Evolutionary conservation across 2,888 invertebrate species (phyloP).

Genomic region (Troides aeacus): DNA sequence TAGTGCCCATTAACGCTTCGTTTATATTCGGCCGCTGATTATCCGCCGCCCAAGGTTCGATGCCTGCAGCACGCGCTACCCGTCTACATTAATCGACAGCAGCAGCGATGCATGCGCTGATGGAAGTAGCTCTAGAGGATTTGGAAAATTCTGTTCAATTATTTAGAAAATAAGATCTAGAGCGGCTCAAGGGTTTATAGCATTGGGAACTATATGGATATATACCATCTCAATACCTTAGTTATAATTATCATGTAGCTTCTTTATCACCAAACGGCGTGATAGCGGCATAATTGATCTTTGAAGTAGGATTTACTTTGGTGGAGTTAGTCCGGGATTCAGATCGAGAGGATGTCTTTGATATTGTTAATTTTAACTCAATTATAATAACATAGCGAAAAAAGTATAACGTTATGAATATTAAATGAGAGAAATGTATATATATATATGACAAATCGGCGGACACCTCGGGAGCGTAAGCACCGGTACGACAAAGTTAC

Average conservation of each 20-base stretch:
- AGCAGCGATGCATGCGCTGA: constrained; percentile 8
- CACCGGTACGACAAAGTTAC: constrained; percentile 15
- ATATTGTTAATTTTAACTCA: too few species aligned
- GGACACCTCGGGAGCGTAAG: background rate
- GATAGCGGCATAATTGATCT: too few species aligned
- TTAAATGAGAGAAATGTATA: background rate
- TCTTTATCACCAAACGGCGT: too few species aligned
- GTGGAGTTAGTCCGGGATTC: too few species aligned
- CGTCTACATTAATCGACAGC: constrained; percentile 22
- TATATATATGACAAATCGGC: background rate
- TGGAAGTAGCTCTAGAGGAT: background rate
- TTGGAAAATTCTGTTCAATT: background rate
- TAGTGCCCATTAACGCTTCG: constrained; percentile 58
- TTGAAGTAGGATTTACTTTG: too few species aligned
- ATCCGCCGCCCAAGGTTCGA: constrained; percentile 39
- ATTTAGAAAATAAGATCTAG: too few species aligned
- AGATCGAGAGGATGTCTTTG: too few species aligned
- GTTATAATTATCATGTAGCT: too few species aligned
- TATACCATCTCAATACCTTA: too few species aligned
- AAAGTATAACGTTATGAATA: background rate
- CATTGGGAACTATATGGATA: too few species aligned
- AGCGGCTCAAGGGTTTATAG: too few species aligned
- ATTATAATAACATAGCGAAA: too few species aligned
- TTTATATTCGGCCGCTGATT: constrained; percentile 52
- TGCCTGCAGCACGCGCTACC: constrained; percentile 23